Base-by-base conservation (phyloP, 53 echinoderm and acorn worm genomes). In the Echinarachnius parma region DNA sequence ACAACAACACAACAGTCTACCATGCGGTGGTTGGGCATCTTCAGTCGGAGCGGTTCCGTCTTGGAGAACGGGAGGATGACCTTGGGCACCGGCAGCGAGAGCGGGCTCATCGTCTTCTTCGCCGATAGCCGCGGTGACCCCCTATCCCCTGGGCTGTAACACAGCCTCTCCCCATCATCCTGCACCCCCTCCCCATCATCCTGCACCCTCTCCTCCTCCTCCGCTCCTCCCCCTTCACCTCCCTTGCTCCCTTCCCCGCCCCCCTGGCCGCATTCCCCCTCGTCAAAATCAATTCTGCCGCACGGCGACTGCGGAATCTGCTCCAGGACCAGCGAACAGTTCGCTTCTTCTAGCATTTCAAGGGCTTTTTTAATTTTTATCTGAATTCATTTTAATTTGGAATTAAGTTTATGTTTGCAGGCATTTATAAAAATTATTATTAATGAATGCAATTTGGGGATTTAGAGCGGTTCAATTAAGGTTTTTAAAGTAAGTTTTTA, bases 21-120 rank as follows among this genome's bases (percentile, higher is more conserved):
- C 93, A 84, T 93, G 48, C 86, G 83, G 47, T 89, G 86, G 79
- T 89, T 89, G 23, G 93, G 86, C 50, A 89, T 86, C 75, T 89
- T 86, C 24, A 91, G 79, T 45, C 96, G 68, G 48, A 95, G 71
- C 2, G 90, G 90, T 65, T 90, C 90, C 61, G 44, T 86, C 80
- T 95, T 84, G 54, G 84, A 84, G 80, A 95, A 95, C 19, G 96
- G 96, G 27, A 91, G 82, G 64, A 95, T 87, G 55, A 91, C 87
- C 67, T 91, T 95, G 36, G 96, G 90, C 27, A 85, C 85, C 24
- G 96, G 96, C 18, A 95, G 77, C 9, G 90, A 78, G 21, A 95
- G 61, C 7, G 96, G 90, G 20, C 91, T 91, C 56, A 87, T 75
- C 56, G 85, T 75, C 36, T 76, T 66, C 18, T 66, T 48, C 29